These are phyloP conservation scores for Gisinianus flammeolus DNA, from an alignment of 2,888 invertebrate genomes.

Conservation along the genomic window DNA sequence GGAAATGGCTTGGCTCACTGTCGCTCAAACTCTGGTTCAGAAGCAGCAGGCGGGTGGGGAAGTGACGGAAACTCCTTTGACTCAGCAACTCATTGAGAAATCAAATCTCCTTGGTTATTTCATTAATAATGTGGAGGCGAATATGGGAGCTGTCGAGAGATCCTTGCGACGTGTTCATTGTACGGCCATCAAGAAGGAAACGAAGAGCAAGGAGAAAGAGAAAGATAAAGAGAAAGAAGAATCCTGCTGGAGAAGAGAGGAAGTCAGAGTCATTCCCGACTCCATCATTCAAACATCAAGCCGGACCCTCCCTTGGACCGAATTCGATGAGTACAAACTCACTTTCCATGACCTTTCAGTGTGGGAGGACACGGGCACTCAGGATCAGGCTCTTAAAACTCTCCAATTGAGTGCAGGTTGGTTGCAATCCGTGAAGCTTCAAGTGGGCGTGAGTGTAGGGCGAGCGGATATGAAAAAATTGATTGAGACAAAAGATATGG, in stretches of 20 bases:
- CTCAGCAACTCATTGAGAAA: constrained; percentile 29
- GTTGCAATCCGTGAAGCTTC: too few species aligned
- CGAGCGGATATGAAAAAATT: too few species aligned
- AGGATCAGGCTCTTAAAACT: constrained; percentile 41
- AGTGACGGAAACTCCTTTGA: neutral
- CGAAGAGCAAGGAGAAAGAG: neutral
- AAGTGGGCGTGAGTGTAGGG: too few species aligned
- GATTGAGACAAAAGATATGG: neutral
- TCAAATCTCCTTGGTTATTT: constrained; percentile 31
- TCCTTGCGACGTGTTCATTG: constrained; percentile 28
- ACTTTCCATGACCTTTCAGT: constrained; percentile 39
- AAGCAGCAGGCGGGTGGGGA: neutral
- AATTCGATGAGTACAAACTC: constrained; percentile 7
- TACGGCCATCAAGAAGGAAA: neutral
- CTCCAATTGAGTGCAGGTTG: neutral
- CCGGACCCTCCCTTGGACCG: neutral
- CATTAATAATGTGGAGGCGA: constrained; percentile 8
- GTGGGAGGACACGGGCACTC: constrained; percentile 27
- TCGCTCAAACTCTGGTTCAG: constrained; percentile 15
- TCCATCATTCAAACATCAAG: neutral
- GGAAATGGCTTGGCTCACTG: constrained; percentile 21
- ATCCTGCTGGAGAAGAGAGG: too few species aligned
- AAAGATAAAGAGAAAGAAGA: too few species aligned
- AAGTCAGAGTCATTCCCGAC: neutral
- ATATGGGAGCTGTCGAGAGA: neutral